Conservation (phyloP, 2,113 vertebrate species). For the Erinaceus europaeus region DNA sequence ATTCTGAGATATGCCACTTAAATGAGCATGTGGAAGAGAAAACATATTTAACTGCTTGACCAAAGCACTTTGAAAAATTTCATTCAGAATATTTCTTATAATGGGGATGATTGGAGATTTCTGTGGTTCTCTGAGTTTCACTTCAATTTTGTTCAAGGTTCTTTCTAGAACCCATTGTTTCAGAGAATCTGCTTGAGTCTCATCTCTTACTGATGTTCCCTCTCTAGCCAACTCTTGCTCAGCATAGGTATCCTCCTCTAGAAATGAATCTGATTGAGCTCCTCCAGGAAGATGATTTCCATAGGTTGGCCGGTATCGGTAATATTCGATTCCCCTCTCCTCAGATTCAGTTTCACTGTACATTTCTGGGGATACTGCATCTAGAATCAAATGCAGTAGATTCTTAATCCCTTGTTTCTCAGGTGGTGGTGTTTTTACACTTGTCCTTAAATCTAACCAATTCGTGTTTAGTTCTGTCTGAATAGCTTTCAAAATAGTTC, state of each 20-base stretch:
- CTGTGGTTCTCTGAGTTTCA: slow-evolving; percentile 67
- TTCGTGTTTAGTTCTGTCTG: slow-evolving; percentile 60
- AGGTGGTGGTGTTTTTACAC: not conserved
- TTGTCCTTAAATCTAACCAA: not conserved
- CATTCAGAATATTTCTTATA: slow-evolving; percentile 69
- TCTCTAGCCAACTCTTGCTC: not conserved
- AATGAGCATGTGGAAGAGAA: not conserved
- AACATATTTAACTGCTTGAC: slow-evolving; percentile 41
- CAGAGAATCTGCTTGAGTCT: not conserved
- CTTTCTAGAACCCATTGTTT: slow-evolving; percentile 46
- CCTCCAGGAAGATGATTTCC: slow-evolving; percentile 72
- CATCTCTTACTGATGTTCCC: not conserved
- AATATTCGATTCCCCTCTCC: slow-evolving; percentile 7
- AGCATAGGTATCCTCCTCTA: slow-evolving; percentile 18
- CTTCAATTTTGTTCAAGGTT: slow-evolving; percentile 63
- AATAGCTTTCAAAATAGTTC: slow-evolving; percentile 65
- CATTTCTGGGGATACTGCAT: slow-evolving; percentile 27
- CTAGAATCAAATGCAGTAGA: slow-evolving; percentile 60
- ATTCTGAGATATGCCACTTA: not conserved
- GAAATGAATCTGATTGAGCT: slow-evolving; percentile 57
- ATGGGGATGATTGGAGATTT: slow-evolving; percentile 66
- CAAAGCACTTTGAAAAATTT: slow-evolving; percentile 67
- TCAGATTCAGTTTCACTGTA: slow-evolving; percentile 24
- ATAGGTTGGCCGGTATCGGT: slow-evolving; percentile 51
- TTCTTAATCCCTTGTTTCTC: slow-evolving; percentile 54